Conservation (phyloP, 2,888 invertebrate genomes). For the Hemithea aestivaria region DNA sequence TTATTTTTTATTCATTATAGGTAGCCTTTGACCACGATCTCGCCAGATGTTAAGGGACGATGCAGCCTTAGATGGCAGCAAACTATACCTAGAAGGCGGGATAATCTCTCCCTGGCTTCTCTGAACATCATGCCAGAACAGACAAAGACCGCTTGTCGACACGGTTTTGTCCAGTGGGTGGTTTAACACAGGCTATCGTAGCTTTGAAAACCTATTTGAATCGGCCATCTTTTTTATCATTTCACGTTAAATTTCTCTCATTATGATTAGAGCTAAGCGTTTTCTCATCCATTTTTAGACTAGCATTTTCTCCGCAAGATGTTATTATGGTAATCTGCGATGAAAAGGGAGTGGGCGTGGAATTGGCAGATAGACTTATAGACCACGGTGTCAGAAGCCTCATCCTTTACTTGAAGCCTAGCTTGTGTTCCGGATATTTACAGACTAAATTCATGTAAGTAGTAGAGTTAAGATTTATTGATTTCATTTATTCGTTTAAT, state of each 20-base stretch:
- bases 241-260: too few relatives aligned
- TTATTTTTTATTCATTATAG: background rate
- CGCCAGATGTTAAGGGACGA: too few relatives aligned
- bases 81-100: background rate
- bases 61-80: too few relatives aligned
- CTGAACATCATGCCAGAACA: too few relatives aligned
- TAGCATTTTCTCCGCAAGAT: conserved; percentile 30
- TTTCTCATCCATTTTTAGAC: conserved; percentile 32
- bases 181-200: too few relatives aligned
- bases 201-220: too few relatives aligned
- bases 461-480: too few relatives aligned
- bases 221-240: too few relatives aligned
- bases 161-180: too few relatives aligned
- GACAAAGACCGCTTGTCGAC: background rate
- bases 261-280: too few relatives aligned
- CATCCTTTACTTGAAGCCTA: conserved; percentile 30
- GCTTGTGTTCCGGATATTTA: conserved; percentile 30
- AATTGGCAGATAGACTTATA: conserved; percentile 35
- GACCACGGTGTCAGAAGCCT: conserved; percentile 36
- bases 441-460: conserved; percentile 35
- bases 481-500: background rate
- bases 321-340: conserved; percentile 36
- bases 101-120: too few relatives aligned
- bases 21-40: too few relatives aligned
- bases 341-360: conserved; percentile 31